Percentiles rank a stretch among this genome's conserved stretches.
Conservation (phyloP, 2,113 vertebrate genomes). For the Alces alces region DNA sequence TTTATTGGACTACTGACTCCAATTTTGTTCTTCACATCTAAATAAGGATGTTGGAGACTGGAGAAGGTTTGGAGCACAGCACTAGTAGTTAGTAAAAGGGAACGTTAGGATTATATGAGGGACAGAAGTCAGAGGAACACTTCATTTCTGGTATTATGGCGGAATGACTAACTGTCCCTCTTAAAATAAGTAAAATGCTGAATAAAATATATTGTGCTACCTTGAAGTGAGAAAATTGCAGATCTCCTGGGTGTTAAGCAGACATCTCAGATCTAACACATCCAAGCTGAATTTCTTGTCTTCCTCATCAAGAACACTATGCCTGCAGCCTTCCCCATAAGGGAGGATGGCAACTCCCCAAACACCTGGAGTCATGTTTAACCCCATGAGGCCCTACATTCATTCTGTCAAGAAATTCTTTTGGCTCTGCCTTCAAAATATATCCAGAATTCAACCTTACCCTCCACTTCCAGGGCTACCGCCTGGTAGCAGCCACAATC, state of each 20-base stretch:
- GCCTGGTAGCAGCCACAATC: not conserved
- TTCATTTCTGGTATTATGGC: not conserved
- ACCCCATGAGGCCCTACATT: not conserved
- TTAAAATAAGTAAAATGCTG: slow-evolving; percentile 15
- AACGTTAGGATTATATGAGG: not conserved
- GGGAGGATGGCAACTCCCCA: not conserved
- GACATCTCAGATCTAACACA: not conserved
- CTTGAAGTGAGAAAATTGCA: not conserved
- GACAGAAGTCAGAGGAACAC: not conserved
- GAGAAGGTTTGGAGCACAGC: not conserved
- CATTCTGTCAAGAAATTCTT: not conserved
- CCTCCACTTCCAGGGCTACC: not conserved
- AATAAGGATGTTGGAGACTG: not conserved
- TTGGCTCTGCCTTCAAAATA: not conserved
- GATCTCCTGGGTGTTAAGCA: not conserved
- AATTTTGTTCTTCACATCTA: slow-evolving; percentile 26
- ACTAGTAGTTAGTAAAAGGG: not conserved
- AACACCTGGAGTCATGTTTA: not conserved
- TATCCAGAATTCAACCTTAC: not conserved
- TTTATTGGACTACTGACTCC: not conserved
- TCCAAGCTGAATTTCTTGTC: not conserved
- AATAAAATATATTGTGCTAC: not conserved
- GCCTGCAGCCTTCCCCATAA: not conserved
- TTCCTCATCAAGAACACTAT: not conserved
- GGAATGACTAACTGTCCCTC: not conserved